Conservation (phyloP, 2,888 invertebrate genomes). For the Hydriomena furcata region DNA sequence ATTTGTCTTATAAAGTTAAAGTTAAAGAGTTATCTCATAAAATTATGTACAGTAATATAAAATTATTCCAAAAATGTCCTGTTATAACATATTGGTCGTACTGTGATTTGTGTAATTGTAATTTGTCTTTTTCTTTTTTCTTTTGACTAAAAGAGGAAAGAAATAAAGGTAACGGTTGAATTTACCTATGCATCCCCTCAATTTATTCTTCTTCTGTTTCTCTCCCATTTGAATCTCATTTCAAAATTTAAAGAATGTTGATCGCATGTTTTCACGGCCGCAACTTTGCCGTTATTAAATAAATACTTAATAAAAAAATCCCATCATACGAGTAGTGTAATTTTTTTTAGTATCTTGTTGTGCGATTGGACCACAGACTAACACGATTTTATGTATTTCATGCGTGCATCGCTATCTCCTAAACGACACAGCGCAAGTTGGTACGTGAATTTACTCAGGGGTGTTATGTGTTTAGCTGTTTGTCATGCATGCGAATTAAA, state of each 20-base stretch:
- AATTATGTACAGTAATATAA: not conserved
- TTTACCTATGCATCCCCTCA: conserved; percentile 19
- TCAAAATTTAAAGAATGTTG: not conserved
- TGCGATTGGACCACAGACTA: conserved; percentile 32
- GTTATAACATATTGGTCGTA: conserved; percentile 16
- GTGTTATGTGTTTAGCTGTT: conserved; percentile 34
- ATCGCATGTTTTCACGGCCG: conserved; percentile 26
- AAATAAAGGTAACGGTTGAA: conserved; percentile 25
- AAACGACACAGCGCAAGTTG: conserved; percentile 78
- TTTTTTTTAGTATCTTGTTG: conserved; percentile 17
- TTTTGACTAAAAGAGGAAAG: conserved; percentile 29
- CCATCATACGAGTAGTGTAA: no score
- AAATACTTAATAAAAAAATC: not conserved
- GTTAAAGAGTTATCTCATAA: not conserved
- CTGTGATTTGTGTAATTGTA: conserved; percentile 17
- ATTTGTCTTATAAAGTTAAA: not conserved
- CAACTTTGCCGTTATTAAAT: conserved; percentile 16
- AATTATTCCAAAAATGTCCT: conserved; percentile 5
- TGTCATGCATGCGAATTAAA: conserved; percentile 14
- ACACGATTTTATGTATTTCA: conserved; percentile 73
- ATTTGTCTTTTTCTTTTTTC: conserved; percentile 25
- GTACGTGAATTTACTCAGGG: conserved; percentile 59
- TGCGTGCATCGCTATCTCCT: conserved; percentile 52
- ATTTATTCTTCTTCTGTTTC: conserved; percentile 4
- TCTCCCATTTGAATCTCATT: not conserved